A percentile compares a stretch with the other conserved stretches of the same genome.
Evolutionary conservation across 2,113 vertebrate species (phyloP).

Genomic region (Corythaeola cristata): DNA sequence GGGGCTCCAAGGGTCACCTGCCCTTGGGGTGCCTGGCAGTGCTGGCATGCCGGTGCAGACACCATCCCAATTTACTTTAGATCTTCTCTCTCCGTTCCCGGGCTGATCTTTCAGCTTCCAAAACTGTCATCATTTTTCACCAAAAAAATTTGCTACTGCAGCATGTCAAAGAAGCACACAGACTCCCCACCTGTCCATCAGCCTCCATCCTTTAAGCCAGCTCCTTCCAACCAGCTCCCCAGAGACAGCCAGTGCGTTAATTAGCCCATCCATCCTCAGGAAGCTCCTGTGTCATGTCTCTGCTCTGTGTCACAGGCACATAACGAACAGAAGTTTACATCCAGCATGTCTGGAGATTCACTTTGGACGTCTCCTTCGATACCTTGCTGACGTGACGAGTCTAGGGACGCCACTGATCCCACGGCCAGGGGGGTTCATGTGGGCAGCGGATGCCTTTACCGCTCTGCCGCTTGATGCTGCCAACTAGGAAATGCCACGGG

Average conservation of each 20-base stretch:
- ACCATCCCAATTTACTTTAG: not conserved
- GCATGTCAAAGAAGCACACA: not conserved
- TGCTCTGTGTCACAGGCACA: accelerated
- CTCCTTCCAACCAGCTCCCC: not conserved
- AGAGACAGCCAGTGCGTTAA: not conserved
- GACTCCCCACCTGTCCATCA: not conserved
- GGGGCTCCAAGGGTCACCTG: not conserved
- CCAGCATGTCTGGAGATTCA: not conserved
- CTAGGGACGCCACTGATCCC: not conserved
- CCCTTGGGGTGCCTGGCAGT: not conserved
- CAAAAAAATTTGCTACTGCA: not conserved
- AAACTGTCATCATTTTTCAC: not conserved
- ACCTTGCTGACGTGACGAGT: accelerated
- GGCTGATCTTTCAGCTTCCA: not conserved
- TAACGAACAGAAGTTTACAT: not conserved
- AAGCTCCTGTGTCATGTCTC: not conserved
- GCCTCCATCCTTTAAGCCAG: not conserved
- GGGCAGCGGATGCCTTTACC: not conserved
- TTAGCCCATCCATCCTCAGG: not conserved
- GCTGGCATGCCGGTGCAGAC: not conserved
- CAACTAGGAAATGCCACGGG: not conserved
- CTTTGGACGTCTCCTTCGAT: not conserved
- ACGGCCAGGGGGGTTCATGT: accelerated
- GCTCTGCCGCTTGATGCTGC: not conserved
- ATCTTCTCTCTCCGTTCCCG: not conserved